Evolutionary conservation across 92 coral and sea anemone species (phyloP).

Genomic region (Zoanthus sansibaricus): DNA sequence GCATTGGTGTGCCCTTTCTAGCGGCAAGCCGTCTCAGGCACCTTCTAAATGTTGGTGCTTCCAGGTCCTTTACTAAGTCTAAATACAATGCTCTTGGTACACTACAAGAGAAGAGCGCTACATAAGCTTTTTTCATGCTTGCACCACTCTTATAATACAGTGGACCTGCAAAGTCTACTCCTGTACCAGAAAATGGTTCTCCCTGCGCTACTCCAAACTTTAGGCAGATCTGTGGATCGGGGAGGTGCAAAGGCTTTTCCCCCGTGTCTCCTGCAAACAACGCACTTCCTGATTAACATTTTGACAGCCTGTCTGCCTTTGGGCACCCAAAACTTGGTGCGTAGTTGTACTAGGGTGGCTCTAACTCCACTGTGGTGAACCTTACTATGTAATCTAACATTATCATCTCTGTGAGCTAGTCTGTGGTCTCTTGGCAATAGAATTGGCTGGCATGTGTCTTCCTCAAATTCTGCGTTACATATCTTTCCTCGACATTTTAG

Average conservation of each 20-base stretch:
- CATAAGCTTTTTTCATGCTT: no score
- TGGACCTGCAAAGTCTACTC: no score
- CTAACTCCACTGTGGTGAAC: slow-evolving; percentile 30
- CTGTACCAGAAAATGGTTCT: no score
- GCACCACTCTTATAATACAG: no score
- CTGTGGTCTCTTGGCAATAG: no score
- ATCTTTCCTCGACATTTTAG: slow-evolving; percentile 12
- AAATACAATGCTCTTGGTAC: no score
- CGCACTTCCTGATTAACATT: slow-evolving; percentile 8
- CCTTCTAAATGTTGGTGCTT: no score
- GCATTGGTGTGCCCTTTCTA: no score
- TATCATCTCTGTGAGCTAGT: slow-evolving; percentile 3
- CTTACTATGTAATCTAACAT: background rate
- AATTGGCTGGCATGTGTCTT: background rate
- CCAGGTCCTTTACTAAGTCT: no score
- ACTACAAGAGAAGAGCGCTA: no score
- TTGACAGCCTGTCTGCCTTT: background rate
- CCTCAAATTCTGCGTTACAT: slow-evolving; percentile 13
- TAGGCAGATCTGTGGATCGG: background rate
- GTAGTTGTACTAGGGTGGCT: slow-evolving; percentile 4
- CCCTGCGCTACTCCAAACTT: no score
- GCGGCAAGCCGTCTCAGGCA: no score
- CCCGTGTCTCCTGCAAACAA: background rate
- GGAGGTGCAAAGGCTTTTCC: slow-evolving; percentile 1
- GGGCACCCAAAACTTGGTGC: background rate